Evolutionary conservation across 2,888 invertebrate genomes (phyloP).

Genomic region (Ptychoptera contaminata): DNA sequence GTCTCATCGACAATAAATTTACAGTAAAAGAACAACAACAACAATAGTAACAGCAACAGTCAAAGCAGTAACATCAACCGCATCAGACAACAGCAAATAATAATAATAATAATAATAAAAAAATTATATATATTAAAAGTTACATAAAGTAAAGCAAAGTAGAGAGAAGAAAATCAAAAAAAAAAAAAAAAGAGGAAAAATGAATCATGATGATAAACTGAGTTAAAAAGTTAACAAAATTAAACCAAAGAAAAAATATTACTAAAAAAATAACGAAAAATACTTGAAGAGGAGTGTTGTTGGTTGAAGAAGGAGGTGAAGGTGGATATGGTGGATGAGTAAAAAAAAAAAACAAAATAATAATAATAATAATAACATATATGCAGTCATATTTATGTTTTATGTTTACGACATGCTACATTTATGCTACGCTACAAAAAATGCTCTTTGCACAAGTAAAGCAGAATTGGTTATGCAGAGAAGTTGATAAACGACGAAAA

Average conservation of each 20-base stretch:
- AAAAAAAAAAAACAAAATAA: not conserved
- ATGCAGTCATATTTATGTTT: no score
- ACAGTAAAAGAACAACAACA: conserved; percentile 16
- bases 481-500: no score
- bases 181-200: not conserved
- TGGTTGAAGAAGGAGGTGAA: no score
- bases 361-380: no score
- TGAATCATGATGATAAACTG: not conserved
- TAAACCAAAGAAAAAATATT: not conserved
- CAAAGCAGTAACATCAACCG: not conserved
- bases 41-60: not conserved
- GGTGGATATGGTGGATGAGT: no score
- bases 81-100: not conserved
- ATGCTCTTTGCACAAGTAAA: no score
- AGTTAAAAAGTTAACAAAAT: not conserved
- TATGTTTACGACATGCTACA: no score
- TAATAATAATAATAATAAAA: not conserved
- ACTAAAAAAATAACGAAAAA: not conserved
- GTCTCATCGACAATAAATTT: conserved; percentile 31
- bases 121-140: no score
- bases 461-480: no score
- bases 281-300: not conserved
- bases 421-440: no score
- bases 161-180: not conserved
- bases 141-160: not conserved